phyloP scores from a whole-genome alignment of 1,140 invertebrate genomes.

The Chironomus striatipennis region DNA sequence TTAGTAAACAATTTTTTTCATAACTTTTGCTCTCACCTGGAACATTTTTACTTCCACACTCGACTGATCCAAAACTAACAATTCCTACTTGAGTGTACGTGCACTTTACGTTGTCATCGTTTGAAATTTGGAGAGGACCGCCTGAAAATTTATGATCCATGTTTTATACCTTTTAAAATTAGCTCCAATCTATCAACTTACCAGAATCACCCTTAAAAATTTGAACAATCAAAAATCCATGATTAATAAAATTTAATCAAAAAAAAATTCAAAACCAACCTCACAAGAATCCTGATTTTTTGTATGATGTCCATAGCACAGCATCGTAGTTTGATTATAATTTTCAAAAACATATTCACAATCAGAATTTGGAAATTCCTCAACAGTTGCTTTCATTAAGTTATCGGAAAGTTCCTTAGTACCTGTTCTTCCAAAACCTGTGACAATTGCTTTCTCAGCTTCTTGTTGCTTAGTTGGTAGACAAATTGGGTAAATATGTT shows the following conservation, averaged over 20 bases:
- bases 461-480: background rate
- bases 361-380: background rate
- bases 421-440: background rate
- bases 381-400: background rate
- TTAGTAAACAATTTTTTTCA: too few species aligned
- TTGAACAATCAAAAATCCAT: too few species aligned
- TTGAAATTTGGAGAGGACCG: constrained; percentile 35
- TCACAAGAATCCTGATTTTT: background rate
- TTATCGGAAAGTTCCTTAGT: background rate
- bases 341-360: background rate
- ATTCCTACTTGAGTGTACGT: constrained; percentile 34
- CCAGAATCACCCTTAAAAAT: background rate
- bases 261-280: too few species aligned
- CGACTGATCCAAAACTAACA: constrained; percentile 30
- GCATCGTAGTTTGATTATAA: background rate
- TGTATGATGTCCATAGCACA: constrained; percentile 18
- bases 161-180: too few species aligned
- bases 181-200: background rate
- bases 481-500: background rate
- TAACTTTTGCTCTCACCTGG: background rate
- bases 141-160: constrained; percentile 27
- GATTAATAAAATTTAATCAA: too few species aligned
- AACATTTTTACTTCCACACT: constrained; percentile 30
- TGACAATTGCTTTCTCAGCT: background rate
- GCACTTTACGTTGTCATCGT: constrained; percentile 30